phyloP scores from a whole-genome alignment of 2,113 vertebrate genomes.

The Trochalopteron elliotii region DNA sequence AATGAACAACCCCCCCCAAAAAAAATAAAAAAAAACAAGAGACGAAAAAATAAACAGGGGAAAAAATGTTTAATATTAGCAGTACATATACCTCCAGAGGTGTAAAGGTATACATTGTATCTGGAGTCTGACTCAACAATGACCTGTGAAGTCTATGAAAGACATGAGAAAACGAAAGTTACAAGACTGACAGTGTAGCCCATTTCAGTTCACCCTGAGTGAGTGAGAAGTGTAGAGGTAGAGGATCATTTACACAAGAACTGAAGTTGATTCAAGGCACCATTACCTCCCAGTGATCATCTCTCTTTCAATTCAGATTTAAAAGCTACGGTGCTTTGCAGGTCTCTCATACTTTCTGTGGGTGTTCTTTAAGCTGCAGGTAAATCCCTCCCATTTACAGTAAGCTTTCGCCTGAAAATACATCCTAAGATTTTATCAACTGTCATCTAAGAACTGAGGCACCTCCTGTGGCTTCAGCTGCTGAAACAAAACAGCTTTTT shows the following conservation, averaged over 20 bases:
- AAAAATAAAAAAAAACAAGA: not conserved
- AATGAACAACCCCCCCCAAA: not conserved
- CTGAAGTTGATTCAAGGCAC: not conserved
- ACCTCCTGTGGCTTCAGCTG: not conserved
- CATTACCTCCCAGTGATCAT: not conserved
- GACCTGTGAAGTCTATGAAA: not conserved
- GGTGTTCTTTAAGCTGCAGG: not conserved
- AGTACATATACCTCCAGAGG: not conserved
- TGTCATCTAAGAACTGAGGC: not conserved
- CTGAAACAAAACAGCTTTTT: not conserved
- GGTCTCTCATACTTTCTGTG: not conserved
- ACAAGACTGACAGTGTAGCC: not conserved
- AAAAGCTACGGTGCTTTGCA: not conserved
- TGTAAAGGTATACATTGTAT: not conserved
- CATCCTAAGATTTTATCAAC: not conserved
- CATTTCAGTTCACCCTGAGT: not conserved
- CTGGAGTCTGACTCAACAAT: not conserved
- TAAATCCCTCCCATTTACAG: not conserved
- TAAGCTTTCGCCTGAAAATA: not conserved
- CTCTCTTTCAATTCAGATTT: not conserved
- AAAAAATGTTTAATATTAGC: not conserved
- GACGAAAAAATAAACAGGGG: rapidly evolving
- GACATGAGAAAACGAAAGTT: not conserved
- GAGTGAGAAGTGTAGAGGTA: not conserved
- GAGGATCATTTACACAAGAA: not conserved